phyloP scores from a whole-genome alignment of 1,140 invertebrate genomes.

The Drosophila teissieri region DNA sequence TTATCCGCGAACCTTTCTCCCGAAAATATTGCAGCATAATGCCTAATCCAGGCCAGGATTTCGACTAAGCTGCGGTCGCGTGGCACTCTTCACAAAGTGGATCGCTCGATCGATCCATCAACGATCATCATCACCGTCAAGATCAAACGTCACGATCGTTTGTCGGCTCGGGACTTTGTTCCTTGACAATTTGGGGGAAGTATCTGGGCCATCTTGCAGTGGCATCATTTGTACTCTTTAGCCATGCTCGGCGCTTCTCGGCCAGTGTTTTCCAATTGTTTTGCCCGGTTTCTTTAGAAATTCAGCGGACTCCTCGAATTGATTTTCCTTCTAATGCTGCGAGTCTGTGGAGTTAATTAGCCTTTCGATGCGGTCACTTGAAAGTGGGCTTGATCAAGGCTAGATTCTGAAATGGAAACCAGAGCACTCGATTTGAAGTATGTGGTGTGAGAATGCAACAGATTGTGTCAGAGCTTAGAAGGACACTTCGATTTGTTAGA shows the following conservation, averaged over 20 bases:
- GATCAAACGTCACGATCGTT: conserved; percentile 72
- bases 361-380: conserved; percentile 76
- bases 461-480: neutral
- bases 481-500: no score
- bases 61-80: conserved; percentile 63
- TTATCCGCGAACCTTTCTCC: conserved; percentile 57
- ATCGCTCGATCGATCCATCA: conserved; percentile 57
- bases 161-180: conserved; percentile 58
- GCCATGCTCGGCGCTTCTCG: conserved; percentile 66
- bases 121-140: conserved; percentile 55
- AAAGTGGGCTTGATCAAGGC: conserved; percentile 52
- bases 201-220: conserved; percentile 38
- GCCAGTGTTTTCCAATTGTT: conserved; percentile 67
- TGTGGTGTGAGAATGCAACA: neutral
- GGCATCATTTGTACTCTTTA: conserved; percentile 77
- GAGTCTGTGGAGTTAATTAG: conserved; percentile 64
- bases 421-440: neutral
- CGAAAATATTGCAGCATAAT: conserved; percentile 67
- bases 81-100: conserved; percentile 51
- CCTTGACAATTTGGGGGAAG: conserved; percentile 66
- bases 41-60: conserved; percentile 27
- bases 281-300: conserved; percentile 67
- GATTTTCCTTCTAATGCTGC: conserved; percentile 49
- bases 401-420: neutral
- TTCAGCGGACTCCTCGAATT: conserved; percentile 68